Evolutionary conservation across 2,888 invertebrate species (phyloP).

Genomic region (Catocala fraxini): DNA sequence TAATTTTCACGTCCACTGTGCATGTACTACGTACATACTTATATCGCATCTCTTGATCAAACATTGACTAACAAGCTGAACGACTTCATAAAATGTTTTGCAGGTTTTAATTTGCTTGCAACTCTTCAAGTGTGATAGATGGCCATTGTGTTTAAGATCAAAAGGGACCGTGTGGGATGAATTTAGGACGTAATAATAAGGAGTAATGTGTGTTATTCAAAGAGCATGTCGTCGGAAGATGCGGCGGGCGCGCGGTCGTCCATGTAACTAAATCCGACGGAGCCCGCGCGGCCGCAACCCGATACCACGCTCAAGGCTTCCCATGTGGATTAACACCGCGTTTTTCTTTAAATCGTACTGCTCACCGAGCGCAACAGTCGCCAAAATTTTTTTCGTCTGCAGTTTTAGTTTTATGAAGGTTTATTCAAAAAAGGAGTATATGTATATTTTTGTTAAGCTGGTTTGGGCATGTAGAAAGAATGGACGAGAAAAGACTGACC

Average conservation of each 20-base stretch:
- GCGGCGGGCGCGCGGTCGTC: slow-evolving; percentile 68
- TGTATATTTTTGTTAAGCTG: too few species aligned
- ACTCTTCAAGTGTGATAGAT: slow-evolving; percentile 34
- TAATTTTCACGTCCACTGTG: slow-evolving; percentile 67
- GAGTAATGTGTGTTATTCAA: slow-evolving; percentile 50
- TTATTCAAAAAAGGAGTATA: too few species aligned
- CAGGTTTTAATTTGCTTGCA: slow-evolving; percentile 52
- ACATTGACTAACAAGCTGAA: slow-evolving; percentile 67
- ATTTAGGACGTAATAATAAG: slow-evolving; percentile 42
- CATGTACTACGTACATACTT: slow-evolving; percentile 45
- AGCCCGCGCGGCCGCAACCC: slow-evolving; percentile 60
- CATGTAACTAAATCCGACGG: slow-evolving; percentile 73
- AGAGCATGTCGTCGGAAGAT: slow-evolving; percentile 59
- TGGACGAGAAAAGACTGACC: too few species aligned
- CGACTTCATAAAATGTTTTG: slow-evolving; percentile 62
- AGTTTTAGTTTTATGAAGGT: slow-evolving; percentile 18
- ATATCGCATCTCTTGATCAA: slow-evolving; percentile 58
- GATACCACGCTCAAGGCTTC: slow-evolving; percentile 81
- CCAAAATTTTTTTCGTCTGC: slow-evolving; percentile 40
- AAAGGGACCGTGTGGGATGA: slow-evolving; percentile 24
- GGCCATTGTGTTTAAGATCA: slow-evolving; percentile 23
- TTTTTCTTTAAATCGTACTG: slow-evolving; percentile 68
- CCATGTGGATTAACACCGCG: slow-evolving; percentile 77
- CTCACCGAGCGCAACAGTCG: slow-evolving; percentile 48
- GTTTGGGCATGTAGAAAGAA: too few species aligned